Evolutionary conservation across 2,113 vertebrate genomes (phyloP).

Genomic region (Gymnogyps californianus): DNA sequence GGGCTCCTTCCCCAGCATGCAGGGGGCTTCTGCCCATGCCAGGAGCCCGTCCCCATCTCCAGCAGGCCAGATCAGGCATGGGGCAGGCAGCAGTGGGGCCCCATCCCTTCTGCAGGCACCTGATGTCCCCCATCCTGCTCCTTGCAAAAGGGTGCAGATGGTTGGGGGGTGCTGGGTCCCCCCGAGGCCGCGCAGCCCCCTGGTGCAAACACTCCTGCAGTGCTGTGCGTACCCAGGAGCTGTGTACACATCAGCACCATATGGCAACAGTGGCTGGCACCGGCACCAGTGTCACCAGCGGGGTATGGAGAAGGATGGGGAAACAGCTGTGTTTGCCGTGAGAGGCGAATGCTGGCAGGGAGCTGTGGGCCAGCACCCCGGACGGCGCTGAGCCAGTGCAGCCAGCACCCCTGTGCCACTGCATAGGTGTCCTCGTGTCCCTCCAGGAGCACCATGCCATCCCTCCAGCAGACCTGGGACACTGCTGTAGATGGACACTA

Average conservation of each 20-base stretch:
- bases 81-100: background rate
- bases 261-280: background rate
- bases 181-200: background rate
- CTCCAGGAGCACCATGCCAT: background rate
- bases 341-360: background rate
- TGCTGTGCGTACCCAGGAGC: accelerated
- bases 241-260: background rate
- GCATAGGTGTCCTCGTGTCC: accelerated
- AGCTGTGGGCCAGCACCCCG: accelerated
- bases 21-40: accelerated
- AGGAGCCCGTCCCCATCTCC: background rate
- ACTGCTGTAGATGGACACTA: background rate
- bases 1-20: accelerated
- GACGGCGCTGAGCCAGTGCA: accelerated
- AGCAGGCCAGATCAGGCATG: background rate
- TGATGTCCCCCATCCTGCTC: background rate
- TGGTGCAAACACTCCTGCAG: accelerated
- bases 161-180: background rate
- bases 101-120: background rate
- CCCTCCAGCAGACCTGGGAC: background rate
- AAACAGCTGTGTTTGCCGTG: constrained; percentile 29
- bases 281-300: accelerated
- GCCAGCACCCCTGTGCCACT: background rate
- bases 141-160: background rate
- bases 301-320: background rate